A percentile compares a stretch with the other conserved stretches of the same genome.
Conservation (phyloP, 2,888 invertebrate genomes). For the Cerceris rybyensis region DNA sequence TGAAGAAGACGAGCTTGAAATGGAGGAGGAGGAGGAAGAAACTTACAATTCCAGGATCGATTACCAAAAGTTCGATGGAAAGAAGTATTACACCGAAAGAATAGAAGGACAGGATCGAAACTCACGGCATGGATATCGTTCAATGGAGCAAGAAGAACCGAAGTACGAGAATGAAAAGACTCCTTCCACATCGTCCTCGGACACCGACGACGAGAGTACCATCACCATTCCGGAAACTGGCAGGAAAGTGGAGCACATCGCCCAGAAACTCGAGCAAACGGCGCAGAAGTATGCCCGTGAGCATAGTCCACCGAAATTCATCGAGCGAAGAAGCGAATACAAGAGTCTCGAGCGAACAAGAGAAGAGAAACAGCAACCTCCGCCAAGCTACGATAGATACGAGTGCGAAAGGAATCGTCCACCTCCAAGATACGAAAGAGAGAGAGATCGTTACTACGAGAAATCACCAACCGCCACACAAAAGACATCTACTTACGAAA, state of each 20-base stretch:
- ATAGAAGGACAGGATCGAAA: slow-evolving; percentile 56
- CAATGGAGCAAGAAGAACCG: slow-evolving; percentile 52
- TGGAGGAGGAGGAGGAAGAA: slow-evolving; percentile 75
- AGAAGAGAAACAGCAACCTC: slow-evolving; percentile 52
- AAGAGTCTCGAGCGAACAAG: slow-evolving; percentile 61
- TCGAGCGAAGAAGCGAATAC: slow-evolving; percentile 73
- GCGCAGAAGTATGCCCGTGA: slow-evolving; percentile 80
- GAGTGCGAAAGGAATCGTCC: slow-evolving; percentile 53
- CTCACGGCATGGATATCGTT: slow-evolving; percentile 28
- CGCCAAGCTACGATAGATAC: slow-evolving; percentile 70
- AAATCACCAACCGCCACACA: slow-evolving; percentile 48
- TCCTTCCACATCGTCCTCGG: slow-evolving; percentile 71
- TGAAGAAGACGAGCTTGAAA: slow-evolving; percentile 73
- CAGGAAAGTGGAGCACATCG: slow-evolving; percentile 79
- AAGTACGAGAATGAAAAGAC: slow-evolving; percentile 77
- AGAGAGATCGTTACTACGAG: slow-evolving; percentile 66
- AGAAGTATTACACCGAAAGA: slow-evolving; percentile 73
- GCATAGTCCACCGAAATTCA: slow-evolving; percentile 79
- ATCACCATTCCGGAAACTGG: slow-evolving; percentile 78
- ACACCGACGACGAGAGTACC: slow-evolving; percentile 79
- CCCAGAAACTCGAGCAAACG: slow-evolving; percentile 80
- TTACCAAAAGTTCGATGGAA: slow-evolving; percentile 69
- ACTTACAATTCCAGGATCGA: slow-evolving; percentile 66
- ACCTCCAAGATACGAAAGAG: slow-evolving; percentile 54
- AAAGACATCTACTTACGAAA: slow-evolving; percentile 68